Evolutionary conservation across 2,113 vertebrate genomes (phyloP).

Genomic region (Epinephelus fuscoguttatus): DNA sequence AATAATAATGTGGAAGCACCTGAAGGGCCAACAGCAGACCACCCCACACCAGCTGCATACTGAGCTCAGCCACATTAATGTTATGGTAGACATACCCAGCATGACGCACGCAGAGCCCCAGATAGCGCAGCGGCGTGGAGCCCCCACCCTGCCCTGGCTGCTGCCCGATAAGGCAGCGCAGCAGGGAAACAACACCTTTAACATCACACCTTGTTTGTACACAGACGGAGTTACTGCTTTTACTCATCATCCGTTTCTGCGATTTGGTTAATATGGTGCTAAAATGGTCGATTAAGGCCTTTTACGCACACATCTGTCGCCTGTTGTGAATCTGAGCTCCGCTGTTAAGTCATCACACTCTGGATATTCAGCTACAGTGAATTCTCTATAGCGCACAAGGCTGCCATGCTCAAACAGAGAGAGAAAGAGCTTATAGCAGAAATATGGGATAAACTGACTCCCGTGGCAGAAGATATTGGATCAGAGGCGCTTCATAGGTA

Average conservation of each 20-base stretch:
- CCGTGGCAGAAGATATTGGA: conserved; percentile 81
- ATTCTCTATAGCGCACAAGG: background rate
- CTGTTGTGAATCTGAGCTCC: background rate
- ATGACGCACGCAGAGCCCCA: conserved; percentile 36
- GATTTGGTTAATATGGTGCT: background rate
- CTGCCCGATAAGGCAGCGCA: conserved; percentile 60
- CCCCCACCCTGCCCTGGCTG: conserved; percentile 68
- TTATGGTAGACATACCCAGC: background rate
- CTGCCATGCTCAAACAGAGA: conserved; percentile 77
- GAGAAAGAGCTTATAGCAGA: conserved; percentile 79
- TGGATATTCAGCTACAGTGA: background rate
- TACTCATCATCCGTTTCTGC: background rate
- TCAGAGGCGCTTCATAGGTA: conserved; percentile 84
- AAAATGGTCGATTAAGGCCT: conserved; percentile 65
- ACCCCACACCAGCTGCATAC: background rate
- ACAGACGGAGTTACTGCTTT: conserved; percentile 10
- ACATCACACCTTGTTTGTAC: background rate
- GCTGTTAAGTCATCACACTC: background rate
- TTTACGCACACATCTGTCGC: background rate
- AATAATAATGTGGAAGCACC: background rate
- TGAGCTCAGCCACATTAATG: background rate
- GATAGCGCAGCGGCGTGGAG: conserved; percentile 49
- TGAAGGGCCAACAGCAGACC: no score
- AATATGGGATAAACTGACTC: conserved; percentile 74
- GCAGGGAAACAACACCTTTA: conserved; percentile 17